Evolutionary conservation across 2,797 vertebrate species (phyloP), one percentile per base, ranked within the genome.

Genomic region (Semotilus atromaculatus): DNA sequence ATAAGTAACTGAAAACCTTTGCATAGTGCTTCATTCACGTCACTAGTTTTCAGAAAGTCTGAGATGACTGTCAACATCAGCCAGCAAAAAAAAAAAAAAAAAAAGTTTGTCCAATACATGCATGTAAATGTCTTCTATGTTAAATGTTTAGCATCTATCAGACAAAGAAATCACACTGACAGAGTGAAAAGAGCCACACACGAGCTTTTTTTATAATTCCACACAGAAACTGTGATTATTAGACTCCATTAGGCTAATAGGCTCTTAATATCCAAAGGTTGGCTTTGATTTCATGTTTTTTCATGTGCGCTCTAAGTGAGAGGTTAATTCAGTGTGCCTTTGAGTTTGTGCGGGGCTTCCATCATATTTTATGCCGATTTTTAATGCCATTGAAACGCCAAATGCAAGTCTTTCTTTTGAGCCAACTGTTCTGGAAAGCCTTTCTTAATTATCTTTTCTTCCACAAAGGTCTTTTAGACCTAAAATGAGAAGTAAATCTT

Each of bases 381-480:
- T 88, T 3, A 87, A 89, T 76, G 89, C 71, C 85, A 84, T 89
- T 91, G 58, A 70, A 43, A 21, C 31, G 5, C 36, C 36, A 40
- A 34, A 89, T 87, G 83, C 31, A 23, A 82, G 86, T 64, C 72
- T 81, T 90, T 88, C 85, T 79, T 82, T 48, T 38, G 9, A 84
- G 85, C 4, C 78, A 80, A 68, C 40, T 87, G 38, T 66, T 88
- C 86, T 86, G 86, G 80, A 58, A 31, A 86, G 78, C 36, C 83
- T 71, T 87, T 90, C 88, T 70, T 89, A 89, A 91, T 92, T 84
- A 91, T 90, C 83, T 10, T 8, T 58, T 53, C 80, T 55, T 87
- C 90, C 8, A 81, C 85, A 91, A 87, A 60, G 36, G 83, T 62
- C 26, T 62, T 62, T 62, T 29, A 29, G 26, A 88, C 84, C 84